A percentile compares a stretch with the other conserved stretches of the same genome.
Conservation (phyloP, 2,888 invertebrate genomes). For the Chrysolina oricalcia region DNA sequence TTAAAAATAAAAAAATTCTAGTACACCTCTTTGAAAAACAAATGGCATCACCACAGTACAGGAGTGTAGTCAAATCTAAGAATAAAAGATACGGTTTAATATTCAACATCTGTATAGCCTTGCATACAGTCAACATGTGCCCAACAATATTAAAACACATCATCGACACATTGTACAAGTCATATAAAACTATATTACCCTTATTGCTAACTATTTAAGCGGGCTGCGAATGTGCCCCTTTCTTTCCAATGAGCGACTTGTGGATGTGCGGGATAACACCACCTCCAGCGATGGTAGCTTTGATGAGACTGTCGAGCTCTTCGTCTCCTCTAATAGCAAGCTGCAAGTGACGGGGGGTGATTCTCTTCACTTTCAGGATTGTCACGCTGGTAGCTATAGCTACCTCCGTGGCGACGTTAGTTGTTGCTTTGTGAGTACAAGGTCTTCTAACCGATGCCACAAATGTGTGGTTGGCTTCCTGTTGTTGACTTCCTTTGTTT, state of each 20-base stretch:
- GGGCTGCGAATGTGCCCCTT: conserved; percentile 85
- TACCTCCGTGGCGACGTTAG: no score
- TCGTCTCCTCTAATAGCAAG: conserved; percentile 99
- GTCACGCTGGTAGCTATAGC: no score
- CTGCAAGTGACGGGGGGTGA: conserved; percentile 99
- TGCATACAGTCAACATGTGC: conserved; percentile 63
- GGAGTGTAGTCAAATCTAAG: conserved; percentile 40
- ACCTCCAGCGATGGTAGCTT: conserved; percentile 99
- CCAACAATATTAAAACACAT: conserved; percentile 72
- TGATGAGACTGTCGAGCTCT: conserved; percentile 99
- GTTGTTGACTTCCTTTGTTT: no score
- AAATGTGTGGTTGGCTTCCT: no score
- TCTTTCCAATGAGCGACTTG: conserved; percentile 99
- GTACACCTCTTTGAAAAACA: conserved; percentile 43
- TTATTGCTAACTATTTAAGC: conserved; percentile 65
- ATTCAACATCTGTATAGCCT: conserved; percentile 52
- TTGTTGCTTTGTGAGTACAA: no score
- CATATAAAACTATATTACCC: conserved; percentile 54
- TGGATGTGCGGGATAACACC: conserved; percentile 99
- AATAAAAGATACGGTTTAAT: conserved; percentile 33
- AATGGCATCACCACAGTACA: conserved; percentile 8
- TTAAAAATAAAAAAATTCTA: conserved; percentile 56
- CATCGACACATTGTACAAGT: conserved; percentile 67
- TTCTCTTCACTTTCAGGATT: conserved; percentile 99
- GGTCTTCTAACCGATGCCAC: no score